Evolutionary conservation across 2,888 invertebrate species (phyloP).

Genomic region (Halocaridina rubra): DNA sequence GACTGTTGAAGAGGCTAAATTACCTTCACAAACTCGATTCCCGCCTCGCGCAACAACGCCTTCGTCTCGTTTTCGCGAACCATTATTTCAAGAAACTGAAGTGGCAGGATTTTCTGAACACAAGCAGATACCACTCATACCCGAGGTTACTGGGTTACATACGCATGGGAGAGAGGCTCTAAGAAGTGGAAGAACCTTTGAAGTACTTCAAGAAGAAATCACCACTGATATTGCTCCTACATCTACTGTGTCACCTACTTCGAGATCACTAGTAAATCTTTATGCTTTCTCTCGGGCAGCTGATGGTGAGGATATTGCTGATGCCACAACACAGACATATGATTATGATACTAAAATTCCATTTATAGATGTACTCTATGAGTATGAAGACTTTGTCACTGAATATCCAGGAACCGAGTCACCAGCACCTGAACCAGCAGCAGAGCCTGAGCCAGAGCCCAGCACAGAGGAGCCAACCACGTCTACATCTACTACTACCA

Average conservation of each 20-base stretch:
- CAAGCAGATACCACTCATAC: constrained; percentile 12
- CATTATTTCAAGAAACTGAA: constrained; percentile 24
- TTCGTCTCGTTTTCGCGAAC: constrained; percentile 7
- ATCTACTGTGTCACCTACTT: constrained; percentile 26
- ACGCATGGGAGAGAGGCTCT: neutral
- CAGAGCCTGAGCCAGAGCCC: constrained; percentile 27
- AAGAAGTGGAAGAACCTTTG: constrained; percentile 10
- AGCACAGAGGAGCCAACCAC: constrained; percentile 43
- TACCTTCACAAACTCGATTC: constrained; percentile 58
- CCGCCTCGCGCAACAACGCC: constrained; percentile 45
- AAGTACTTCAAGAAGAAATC: neutral
- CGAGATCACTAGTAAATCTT: constrained; percentile 34
- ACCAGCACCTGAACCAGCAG: constrained; percentile 37
- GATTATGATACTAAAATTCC: constrained; percentile 39
- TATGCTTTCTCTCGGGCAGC: constrained; percentile 56
- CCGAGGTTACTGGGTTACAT: constrained; percentile 20
- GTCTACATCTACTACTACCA: constrained; percentile 43
- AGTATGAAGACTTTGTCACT: constrained; percentile 36
- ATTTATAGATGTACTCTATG: constrained; percentile 19
- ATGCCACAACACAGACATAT: constrained; percentile 28
- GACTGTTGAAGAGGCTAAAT: constrained; percentile 41
- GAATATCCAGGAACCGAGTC: neutral
- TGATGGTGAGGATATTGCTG: constrained; percentile 42
- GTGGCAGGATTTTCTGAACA: constrained; percentile 25
- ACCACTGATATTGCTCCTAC: constrained; percentile 18